These are phyloP conservation scores for Sciurus niger DNA, from an alignment of 2,113 vertebrate genomes.

Conservation along the genomic window DNA sequence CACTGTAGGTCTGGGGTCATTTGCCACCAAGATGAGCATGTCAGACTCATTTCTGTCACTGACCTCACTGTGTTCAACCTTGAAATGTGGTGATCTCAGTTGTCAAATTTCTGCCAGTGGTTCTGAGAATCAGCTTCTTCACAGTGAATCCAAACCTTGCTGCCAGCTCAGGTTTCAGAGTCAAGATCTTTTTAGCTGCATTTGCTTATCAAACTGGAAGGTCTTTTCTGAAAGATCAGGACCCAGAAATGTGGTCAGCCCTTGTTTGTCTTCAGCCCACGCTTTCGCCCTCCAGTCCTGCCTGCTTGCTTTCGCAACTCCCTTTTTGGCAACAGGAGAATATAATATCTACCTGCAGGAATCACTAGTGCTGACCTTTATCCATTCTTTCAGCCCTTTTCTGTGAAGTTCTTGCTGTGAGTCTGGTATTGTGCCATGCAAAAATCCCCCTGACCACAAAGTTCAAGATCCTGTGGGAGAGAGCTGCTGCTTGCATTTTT, in stretches of 20 bases:
- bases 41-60: slow-evolving; percentile 19
- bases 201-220: neutral
- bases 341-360: neutral
- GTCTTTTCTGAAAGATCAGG: neutral
- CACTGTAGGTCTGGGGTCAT: neutral
- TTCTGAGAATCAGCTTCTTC: slow-evolving; percentile 7
- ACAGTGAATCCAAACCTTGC: neutral
- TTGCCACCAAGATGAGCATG: neutral
- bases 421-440: neutral
- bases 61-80: neutral
- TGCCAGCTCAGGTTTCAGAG: neutral
- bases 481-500: neutral
- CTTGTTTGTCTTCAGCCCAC: neutral
- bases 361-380: neutral
- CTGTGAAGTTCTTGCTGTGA: neutral
- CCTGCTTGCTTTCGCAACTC: neutral
- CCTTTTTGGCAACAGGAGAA: neutral
- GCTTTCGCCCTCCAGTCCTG: neutral
- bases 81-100: neutral
- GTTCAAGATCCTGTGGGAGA: neutral
- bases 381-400: neutral
- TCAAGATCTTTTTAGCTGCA: neutral
- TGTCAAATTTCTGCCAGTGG: neutral
- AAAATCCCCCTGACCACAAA: neutral
- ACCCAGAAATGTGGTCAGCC: neutral